Conservation (phyloP, 1,140 invertebrate species). For the Hypsibius dujardini region DNA sequence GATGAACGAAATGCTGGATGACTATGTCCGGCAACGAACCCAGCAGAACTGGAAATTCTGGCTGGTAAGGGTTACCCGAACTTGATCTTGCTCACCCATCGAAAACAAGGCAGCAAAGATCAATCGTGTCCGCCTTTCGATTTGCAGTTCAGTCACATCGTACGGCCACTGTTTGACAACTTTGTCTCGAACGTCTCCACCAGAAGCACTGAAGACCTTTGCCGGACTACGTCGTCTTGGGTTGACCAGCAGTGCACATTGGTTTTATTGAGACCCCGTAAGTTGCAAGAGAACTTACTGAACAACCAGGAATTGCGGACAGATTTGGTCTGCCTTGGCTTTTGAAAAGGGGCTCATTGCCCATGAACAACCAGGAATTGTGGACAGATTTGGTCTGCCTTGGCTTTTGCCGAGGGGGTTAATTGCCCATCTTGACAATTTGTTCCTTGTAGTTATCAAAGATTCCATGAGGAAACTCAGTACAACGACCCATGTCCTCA, state of each 20-base stretch:
- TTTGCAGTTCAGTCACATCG: slow-evolving; percentile 71
- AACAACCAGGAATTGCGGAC: too few relatives aligned
- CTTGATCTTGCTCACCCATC: too few relatives aligned
- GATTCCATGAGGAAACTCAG: slow-evolving; percentile 63
- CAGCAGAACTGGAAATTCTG: slow-evolving; percentile 92
- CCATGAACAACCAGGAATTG: too few relatives aligned
- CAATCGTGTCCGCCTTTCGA: too few relatives aligned
- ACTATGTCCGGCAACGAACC: slow-evolving; percentile 67
- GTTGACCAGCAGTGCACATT: slow-evolving; percentile 87
- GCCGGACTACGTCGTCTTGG: slow-evolving; percentile 74
- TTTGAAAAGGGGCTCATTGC: too few relatives aligned
- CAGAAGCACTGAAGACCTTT: slow-evolving; percentile 71
- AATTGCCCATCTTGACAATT: too few relatives aligned
- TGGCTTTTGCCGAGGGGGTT: too few relatives aligned
- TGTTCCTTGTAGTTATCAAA: slow-evolving; percentile 74
- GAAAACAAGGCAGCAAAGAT: too few relatives aligned
- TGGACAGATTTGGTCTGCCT: too few relatives aligned
- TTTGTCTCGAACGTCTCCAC: slow-evolving; percentile 79
- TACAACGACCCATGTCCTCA: slow-evolving; percentile 76
- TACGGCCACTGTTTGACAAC: slow-evolving; percentile 64
- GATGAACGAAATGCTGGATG: slow-evolving; percentile 82
- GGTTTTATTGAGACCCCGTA: slow-evolving; percentile 73
- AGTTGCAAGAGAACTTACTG: slow-evolving; percentile 25
- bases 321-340: too few relatives aligned
- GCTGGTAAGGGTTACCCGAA: too few relatives aligned